Evolutionary conservation across 2,888 invertebrate species (phyloP), one percentile per base, ranked within the genome.

Genomic region (Smittia sp.): DNA sequence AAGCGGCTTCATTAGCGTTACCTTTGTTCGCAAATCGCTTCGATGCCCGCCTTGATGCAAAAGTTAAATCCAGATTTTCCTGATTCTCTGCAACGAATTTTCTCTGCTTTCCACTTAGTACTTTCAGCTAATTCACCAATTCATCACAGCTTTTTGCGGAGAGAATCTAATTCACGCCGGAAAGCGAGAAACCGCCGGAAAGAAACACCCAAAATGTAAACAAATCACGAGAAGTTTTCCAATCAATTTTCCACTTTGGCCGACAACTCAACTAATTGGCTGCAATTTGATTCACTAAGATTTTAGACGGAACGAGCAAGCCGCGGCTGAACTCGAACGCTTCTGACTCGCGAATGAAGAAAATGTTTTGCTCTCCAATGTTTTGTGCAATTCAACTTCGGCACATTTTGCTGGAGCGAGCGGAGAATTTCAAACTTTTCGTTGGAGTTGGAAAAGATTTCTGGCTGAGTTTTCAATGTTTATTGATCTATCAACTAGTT

Each of bases 1-100:
- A 54, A 54, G 54, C 54, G 54, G 54, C 54, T 54, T 54, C 7
- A 15, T 54, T 54, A 54, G 15, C 54, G 24, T 24, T 58, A 58
- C 58, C 58, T 58, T 15, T 46, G 46, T 46, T 46, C n/a, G 11
- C 7, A 46, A 18, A 3, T 18, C 6, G 22, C n/a, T n/a, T n/a
- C n/a, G n/a, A n/a, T n/a, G n/a, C n/a, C n/a, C n/a, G n/a, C n/a
- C n/a, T 58, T 20, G 15, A 7, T 58, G 9, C 54, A 54, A n/a
- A n/a, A 54, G 58, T 24, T 6, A 24, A 58, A 58, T 58, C 58
- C 58, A 22, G 22, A 7, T 24, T 15, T 7, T 46, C 46, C 46
- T 11, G 11, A 3, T 46, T 32, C 3, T 11, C 46, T 46, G 6
- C 15, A 46, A 11, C n/a, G 46, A 46, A 6, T 46, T 11, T 39